phyloP scores from a whole-genome alignment of 2,888 invertebrate species.

The Orthonevra nobilis region DNA sequence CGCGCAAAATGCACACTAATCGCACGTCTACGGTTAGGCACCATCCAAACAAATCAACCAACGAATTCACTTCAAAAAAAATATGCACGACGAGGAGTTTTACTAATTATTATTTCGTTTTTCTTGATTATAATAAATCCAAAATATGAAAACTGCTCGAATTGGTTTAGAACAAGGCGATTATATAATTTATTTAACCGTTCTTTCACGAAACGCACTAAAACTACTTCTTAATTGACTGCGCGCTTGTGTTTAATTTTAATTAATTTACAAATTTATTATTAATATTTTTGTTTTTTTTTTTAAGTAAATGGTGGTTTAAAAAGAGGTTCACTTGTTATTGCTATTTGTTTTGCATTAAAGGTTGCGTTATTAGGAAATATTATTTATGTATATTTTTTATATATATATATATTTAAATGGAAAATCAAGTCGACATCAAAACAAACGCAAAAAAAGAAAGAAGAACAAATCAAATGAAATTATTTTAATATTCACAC shows the following conservation, averaged over 20 bases:
- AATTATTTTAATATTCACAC: constrained; percentile 46
- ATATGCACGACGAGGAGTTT: neutral
- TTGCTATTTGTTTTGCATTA: constrained; percentile 51
- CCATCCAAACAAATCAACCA: constrained; percentile 51
- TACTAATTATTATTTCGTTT: neutral
- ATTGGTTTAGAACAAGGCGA: constrained; percentile 15
- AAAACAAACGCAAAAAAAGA: constrained; percentile 44
- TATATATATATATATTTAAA: constrained; percentile 1
- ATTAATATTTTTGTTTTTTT: too few species aligned
- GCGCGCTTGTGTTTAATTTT: too few species aligned
- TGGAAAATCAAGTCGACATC: constrained; percentile 46
- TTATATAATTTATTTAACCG: constrained; percentile 20
- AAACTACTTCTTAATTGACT: constrained; percentile 54
- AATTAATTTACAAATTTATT: neutral
- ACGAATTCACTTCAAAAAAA: neutral
- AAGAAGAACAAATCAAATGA: constrained; percentile 6
- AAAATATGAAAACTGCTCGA: constrained; percentile 19
- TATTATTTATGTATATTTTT: neutral
- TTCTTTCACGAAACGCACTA: constrained; percentile 34
- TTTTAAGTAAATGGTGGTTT: constrained; percentile 43
- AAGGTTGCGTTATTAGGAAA: constrained; percentile 39
- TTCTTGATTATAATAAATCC: neutral
- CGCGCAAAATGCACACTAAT: constrained; percentile 46
- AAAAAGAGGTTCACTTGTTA: constrained; percentile 59
- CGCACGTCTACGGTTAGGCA: constrained; percentile 27